Evolutionary conservation across 1,140 invertebrate genomes (phyloP), one percentile per base, ranked within the genome.

Genomic region (Temnothorax nylanderi): DNA sequence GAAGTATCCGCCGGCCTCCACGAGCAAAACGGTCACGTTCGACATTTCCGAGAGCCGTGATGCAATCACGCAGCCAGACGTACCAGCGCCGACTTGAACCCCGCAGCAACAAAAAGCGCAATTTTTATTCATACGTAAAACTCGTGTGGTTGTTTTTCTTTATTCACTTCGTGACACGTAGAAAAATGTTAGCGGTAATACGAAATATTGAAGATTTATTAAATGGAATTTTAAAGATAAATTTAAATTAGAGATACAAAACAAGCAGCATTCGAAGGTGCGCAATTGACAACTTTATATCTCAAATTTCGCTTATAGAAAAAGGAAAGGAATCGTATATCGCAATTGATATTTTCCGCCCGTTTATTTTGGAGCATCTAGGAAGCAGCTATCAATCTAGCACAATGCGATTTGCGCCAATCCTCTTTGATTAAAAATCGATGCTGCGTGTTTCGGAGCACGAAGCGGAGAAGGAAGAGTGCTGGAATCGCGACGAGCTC

Each of bases 1-100:
- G 93, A 97, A 97, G 71, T 96, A 94, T n/a, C 96, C 96, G 1
- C 97, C 97, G 11, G 97, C 97, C 94, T 98, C 97, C 37, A 98
- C 93, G 0, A 98, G 93, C 47, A 98, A 92, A 2, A 98, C 96
- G 41, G 95, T 96, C 0, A 94, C 92, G 72, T 96, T 96, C 16
- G 95, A 94, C 72, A 96, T 94, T 91, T 97, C 96, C 4, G 96
- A 96, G 32, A 97, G 94, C 16, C 96, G 94, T 5, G 97, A 96
- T 1, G 98, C 98, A 18, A 98, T 90, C 0, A 98, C 97, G 86
- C 97, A 97, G 6, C 98, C 98, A 1, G 97, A 96, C 3, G 98
- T 98, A 2, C 98, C 98, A 32, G 97, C 98, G 16, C 98, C 98
- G 82, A 98, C 97, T 97, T 65, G 32, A 67, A 78, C 47, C 56